Base-by-base conservation (phyloP, 2,113 vertebrate genomes). In the Paradoxurus hermaphroditus region DNA sequence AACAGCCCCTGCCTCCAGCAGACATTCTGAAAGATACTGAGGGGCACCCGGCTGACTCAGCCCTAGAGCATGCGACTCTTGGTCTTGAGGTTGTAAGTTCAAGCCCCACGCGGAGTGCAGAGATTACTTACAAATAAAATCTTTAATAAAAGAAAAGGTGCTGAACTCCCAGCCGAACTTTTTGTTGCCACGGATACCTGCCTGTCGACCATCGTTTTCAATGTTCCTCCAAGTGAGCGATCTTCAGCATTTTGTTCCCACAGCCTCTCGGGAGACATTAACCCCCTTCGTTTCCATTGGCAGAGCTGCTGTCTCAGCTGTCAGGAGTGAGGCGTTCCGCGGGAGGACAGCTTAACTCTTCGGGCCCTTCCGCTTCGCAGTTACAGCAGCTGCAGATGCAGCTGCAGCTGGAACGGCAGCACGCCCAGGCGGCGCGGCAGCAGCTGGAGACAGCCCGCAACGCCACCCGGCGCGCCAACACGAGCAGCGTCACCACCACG, bases 331-430 rank as follows among this genome's bases (percentile, higher is more conserved):
- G 99, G 68, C 99, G 99, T 97, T 99, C 99, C 8, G 99, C 99
- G 44, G 99, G 99, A 97, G 99, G 99, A 93, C 99, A 99, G 98
- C 99, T 99, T 78, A 99, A 99, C 98, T 99, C 99, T 29, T 99
- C 99, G 23, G 99, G 99, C 97, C 99, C 99, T 83, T 99, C 99
- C 15, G 99, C 99, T 77, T 99, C 99, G 53, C 99, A 99, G 98
- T 99, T 99, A 98, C 99, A 99, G 98, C 99, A 99, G 98, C 98
- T 99, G 98, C 99, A 99, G 98, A 99, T 99, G 99, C 99, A 99
- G 97, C 99, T 99, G 98, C 99, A 99, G 99, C 96, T 99, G 85
- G 99, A 99, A 96, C 98, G 99, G 65, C 99, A 99, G 83, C 99
- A 99, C 75, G 99, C 99, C 0, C 99, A 99, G 98, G 99, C 99